phyloP scores from a whole-genome alignment of 2,113 vertebrate genomes.

The Ceyx margarethae region DNA sequence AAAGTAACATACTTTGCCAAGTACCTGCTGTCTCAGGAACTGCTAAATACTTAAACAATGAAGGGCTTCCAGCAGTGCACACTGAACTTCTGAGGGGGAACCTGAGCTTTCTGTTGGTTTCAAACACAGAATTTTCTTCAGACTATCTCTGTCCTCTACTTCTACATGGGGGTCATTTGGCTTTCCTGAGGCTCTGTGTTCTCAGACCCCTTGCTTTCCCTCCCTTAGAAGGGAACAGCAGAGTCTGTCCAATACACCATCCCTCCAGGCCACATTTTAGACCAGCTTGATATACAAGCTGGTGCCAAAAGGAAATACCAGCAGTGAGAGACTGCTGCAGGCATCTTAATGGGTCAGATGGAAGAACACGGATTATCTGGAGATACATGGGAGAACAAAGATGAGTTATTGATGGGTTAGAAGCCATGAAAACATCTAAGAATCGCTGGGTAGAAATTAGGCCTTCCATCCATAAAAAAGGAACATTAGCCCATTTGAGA shows the following conservation, averaged over 20 bases:
- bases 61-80: background rate
- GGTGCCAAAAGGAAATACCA: background rate
- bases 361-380: background rate
- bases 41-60: background rate
- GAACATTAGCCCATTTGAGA: too few species aligned
- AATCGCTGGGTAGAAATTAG: too few species aligned
- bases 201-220: background rate
- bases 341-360: background rate
- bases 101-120: background rate
- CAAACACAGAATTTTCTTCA: background rate
- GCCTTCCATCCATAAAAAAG: too few species aligned
- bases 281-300: constrained; percentile 1
- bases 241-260: background rate
- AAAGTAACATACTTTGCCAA: background rate
- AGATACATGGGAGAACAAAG: too few species aligned
- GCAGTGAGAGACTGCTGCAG: background rate
- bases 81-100: background rate
- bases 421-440: too few species aligned
- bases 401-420: too few species aligned
- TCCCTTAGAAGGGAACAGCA: background rate
- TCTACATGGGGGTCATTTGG: background rate
- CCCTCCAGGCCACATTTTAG: background rate
- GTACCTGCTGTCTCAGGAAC: background rate
- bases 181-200: background rate
- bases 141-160: background rate